Evolutionary conservation across 92 coral and sea anemone genomes (phyloP).

Genomic region (Porites divaricata): DNA sequence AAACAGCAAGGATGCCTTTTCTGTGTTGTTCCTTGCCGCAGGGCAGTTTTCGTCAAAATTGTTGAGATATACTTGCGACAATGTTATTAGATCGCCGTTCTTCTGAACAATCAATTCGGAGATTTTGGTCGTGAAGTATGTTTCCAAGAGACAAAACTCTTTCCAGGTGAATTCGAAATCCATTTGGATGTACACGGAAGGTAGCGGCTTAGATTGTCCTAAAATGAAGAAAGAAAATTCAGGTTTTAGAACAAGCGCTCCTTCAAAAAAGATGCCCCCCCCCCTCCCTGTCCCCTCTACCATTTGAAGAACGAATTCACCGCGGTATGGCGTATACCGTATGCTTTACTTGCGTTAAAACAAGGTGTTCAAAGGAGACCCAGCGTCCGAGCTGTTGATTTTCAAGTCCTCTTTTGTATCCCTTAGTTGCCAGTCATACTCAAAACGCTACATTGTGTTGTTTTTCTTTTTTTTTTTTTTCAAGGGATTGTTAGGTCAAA

Average conservation of each 20-base stretch:
- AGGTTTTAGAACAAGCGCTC: no score
- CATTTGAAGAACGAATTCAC: no score
- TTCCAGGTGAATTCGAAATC: conserved; percentile 54
- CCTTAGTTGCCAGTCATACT: no score
- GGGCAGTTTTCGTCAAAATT: conserved; percentile 67
- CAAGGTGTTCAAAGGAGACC: no score
- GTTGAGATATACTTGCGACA: conserved; percentile 23
- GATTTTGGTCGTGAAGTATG: conserved; percentile 50
- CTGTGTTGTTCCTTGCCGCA: neutral
- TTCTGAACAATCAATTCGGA: conserved; percentile 37
- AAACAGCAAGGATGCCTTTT: conserved; percentile 36
- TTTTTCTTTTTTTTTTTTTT: no score
- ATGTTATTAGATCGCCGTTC: conserved; percentile 13
- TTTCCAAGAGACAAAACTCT: conserved; percentile 62
- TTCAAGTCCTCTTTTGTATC: no score
- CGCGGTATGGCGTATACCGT: no score
- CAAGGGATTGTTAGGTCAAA: no score
- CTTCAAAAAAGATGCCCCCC: neutral
- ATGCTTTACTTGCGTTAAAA: no score
- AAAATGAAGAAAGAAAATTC: neutral
- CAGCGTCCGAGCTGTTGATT: no score
- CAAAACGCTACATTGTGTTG: no score
- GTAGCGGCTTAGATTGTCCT: conserved; percentile 29
- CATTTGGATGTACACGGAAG: conserved; percentile 53
- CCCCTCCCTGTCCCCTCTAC: neutral